phyloP scores from a whole-genome alignment of 2,113 vertebrate genomes.

The Erythrolamprus reginae region DNA sequence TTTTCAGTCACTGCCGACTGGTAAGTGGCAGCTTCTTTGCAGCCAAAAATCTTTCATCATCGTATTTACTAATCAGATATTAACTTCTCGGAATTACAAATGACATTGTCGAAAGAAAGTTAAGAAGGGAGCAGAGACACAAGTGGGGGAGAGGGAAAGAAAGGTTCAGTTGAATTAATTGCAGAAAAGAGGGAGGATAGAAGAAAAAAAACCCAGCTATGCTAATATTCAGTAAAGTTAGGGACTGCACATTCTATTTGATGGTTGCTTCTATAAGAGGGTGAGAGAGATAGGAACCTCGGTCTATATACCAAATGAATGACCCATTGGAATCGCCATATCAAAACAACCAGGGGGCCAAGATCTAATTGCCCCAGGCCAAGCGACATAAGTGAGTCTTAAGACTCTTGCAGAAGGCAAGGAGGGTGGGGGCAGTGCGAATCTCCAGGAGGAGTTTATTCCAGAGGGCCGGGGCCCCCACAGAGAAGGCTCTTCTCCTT shows the following conservation, averaged over 20 bases:
- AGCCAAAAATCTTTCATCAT: constrained; percentile 49
- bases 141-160: not conserved
- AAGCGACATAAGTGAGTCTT: too few relatives aligned
- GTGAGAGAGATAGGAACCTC: too few relatives aligned
- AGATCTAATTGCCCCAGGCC: too few relatives aligned
- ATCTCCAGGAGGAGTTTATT: too few relatives aligned
- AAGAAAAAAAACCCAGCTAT: not conserved
- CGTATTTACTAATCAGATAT: constrained; percentile 60
- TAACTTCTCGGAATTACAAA: constrained; percentile 60
- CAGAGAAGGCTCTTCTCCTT: too few relatives aligned
- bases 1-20: constrained; percentile 62
- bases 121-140: not conserved
- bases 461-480: too few relatives aligned
- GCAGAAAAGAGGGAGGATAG: not conserved
- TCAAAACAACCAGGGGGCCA: too few relatives aligned
- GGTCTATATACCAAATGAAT: too few relatives aligned
- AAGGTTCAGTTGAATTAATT: constrained; percentile 25
- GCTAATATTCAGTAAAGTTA: constrained; percentile 1
- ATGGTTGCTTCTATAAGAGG: too few relatives aligned
- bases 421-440: too few relatives aligned
- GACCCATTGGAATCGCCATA: too few relatives aligned
- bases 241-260: not conserved
- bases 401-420: too few relatives aligned
- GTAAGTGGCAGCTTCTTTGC: constrained; percentile 52
- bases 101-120: constrained; percentile 34